Conservation (phyloP, 2,888 invertebrate genomes). For the Heteromurus nitidus region DNA sequence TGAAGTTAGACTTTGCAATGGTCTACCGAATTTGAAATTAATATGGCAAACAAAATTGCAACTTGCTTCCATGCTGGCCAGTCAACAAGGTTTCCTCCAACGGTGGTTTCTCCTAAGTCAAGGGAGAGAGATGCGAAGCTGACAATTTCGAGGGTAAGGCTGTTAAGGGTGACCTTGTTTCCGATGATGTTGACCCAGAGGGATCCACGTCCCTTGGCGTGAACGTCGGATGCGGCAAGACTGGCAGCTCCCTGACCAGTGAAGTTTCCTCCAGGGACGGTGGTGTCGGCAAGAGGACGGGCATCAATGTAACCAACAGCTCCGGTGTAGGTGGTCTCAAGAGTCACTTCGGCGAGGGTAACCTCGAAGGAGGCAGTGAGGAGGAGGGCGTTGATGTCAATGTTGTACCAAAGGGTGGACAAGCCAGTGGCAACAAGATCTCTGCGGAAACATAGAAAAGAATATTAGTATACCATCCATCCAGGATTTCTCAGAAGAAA, state of each 20-base stretch:
- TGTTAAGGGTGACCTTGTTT: constrained; percentile 47
- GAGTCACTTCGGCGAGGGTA: neutral
- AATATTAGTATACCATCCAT: too few species aligned
- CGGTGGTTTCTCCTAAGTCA: constrained; percentile 23
- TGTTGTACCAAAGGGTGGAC: constrained; percentile 38
- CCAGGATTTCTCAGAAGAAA: too few species aligned
- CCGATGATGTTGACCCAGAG: constrained; percentile 63
- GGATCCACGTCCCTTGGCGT: constrained; percentile 35
- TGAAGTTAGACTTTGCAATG: neutral
- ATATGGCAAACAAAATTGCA: neutral
- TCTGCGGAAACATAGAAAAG: neutral
- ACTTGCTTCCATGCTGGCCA: constrained; percentile 32
- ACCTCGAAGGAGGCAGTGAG: constrained; percentile 37
- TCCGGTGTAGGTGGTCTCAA: neutral
- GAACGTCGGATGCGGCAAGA: constrained; percentile 14
- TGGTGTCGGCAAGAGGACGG: constrained; percentile 46
- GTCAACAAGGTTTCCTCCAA: constrained; percentile 43
- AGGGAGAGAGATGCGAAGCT: constrained; percentile 27
- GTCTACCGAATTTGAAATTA: too few species aligned
- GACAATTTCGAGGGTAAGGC: constrained; percentile 36
- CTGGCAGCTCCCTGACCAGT: constrained; percentile 41
- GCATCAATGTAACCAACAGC: constrained; percentile 55
- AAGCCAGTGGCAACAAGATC: constrained; percentile 32
- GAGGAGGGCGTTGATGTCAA: constrained; percentile 33
- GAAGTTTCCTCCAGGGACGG: constrained; percentile 61